These are phyloP conservation scores for Callyntrura sp. DNA, from an alignment of 2,888 invertebrate genomes.

Conservation along the genomic window DNA sequence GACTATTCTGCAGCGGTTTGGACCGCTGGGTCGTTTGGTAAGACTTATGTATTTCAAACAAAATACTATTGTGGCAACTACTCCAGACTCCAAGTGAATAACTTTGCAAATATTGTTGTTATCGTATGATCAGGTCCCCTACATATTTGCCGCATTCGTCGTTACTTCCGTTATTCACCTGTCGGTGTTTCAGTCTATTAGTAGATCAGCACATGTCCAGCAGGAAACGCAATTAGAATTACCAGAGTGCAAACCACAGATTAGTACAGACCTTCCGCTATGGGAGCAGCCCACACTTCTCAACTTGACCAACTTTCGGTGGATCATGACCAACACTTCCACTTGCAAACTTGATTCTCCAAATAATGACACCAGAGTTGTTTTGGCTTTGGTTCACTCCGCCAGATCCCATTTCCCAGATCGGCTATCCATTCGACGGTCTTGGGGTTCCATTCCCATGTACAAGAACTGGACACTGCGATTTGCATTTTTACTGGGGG, in stretches of 20 bases:
- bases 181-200: no score
- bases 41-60: no score
- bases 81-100: no score
- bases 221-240: no score
- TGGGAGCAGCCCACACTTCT: slow-evolving; percentile 44
- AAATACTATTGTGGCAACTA: no score
- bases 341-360: background rate
- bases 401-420: slow-evolving; percentile 41
- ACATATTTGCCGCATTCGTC: background rate
- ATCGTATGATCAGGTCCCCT: no score
- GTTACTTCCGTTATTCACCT: background rate
- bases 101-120: no score
- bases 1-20: no score
- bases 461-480: slow-evolving; percentile 33
- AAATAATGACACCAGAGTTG: background rate
- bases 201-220: no score
- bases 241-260: no score
- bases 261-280: background rate
- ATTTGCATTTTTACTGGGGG: slow-evolving; percentile 42
- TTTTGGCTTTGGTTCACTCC: slow-evolving; percentile 34
- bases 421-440: slow-evolving; percentile 5
- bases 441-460: slow-evolving; percentile 10
- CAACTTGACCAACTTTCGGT: slow-evolving; percentile 37
- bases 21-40: no score
- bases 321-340: slow-evolving; percentile 22